Percentiles rank a stretch among this genome's conserved stretches.
Conservation (phyloP, 1,140 invertebrate species). For the Heterodera schachtii region DNA sequence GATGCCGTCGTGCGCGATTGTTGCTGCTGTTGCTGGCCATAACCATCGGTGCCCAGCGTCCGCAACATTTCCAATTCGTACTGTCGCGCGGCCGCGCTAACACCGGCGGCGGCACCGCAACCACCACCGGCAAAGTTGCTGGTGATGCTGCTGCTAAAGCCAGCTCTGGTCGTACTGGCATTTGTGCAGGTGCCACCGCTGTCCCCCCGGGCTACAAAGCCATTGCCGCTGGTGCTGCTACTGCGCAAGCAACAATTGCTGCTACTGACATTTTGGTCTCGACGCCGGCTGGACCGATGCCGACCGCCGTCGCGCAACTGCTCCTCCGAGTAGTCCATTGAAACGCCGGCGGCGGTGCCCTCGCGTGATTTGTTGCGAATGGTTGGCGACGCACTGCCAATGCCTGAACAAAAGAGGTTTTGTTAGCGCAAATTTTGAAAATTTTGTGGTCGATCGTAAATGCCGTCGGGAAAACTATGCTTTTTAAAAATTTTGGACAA, state of each 20-base stretch:
- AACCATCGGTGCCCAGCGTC: background rate
- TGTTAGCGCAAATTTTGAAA: background rate
- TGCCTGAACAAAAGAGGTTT: conserved; percentile 3
- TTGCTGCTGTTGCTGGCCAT: background rate
- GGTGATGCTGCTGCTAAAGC: too few species aligned
- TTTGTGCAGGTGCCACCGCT: background rate
- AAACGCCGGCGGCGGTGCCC: background rate
- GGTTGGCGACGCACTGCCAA: conserved; percentile 30
- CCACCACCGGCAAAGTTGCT: background rate
- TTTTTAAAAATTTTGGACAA: too few species aligned
- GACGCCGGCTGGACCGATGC: background rate
- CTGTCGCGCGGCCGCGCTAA: conserved; percentile 6
- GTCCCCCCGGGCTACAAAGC: background rate
- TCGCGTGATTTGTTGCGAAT: conserved; percentile 30
- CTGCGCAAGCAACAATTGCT: background rate
- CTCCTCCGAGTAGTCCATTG: background rate
- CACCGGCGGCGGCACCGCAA: conserved; percentile 1
- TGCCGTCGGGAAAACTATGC: too few species aligned
- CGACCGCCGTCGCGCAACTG: background rate
- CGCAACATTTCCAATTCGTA: conserved; percentile 7
- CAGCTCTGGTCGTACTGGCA: background rate
- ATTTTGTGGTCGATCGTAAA: background rate
- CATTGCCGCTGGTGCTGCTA: background rate
- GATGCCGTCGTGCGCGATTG: background rate
- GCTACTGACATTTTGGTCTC: background rate